Evolutionary conservation across 2,797 vertebrate species (phyloP).

Genomic region (Lacerta agilis): DNA sequence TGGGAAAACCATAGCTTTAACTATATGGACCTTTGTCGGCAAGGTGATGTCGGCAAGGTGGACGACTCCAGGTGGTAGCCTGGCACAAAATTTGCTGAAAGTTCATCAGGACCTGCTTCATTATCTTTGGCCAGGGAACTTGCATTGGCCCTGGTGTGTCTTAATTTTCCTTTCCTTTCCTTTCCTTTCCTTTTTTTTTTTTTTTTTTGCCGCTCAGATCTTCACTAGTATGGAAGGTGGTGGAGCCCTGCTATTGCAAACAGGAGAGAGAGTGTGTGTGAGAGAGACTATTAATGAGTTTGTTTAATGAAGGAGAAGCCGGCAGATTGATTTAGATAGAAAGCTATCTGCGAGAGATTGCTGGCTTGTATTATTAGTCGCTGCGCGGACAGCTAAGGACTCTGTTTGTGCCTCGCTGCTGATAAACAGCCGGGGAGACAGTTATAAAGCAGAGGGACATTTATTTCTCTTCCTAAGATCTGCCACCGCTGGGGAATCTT

Average conservation of each 20-base stretch:
- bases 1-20: too few relatives aligned
- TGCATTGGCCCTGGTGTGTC: accelerated
- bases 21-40: too few relatives aligned
- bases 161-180: neutral
- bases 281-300: constrained; percentile 63
- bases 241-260: neutral
- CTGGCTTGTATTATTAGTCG: constrained; percentile 72
- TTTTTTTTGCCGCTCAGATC: neutral
- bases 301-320: constrained; percentile 67
- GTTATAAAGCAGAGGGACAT: constrained; percentile 68
- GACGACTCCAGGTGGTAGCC: too few relatives aligned
- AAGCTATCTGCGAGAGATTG: constrained; percentile 65
- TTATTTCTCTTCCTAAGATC: constrained; percentile 67
- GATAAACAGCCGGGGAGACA: constrained; percentile 70
- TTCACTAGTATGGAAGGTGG: neutral
- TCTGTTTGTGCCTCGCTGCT: constrained; percentile 61
- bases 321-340: constrained; percentile 60
- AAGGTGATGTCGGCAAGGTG: too few relatives aligned
- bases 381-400: constrained; percentile 66
- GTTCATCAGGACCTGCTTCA: too few relatives aligned
- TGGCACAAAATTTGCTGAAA: too few relatives aligned
- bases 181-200: neutral
- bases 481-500: constrained; percentile 66
- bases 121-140: neutral
- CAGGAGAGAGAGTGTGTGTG: constrained; percentile 18